Percentiles rank a stretch among this genome's conserved stretches.
These are phyloP conservation scores for Mnemiopsis leidyi DNA, from an alignment of 37 sponge, comb jelly and placozoan species.

Conservation along the genomic window DNA sequence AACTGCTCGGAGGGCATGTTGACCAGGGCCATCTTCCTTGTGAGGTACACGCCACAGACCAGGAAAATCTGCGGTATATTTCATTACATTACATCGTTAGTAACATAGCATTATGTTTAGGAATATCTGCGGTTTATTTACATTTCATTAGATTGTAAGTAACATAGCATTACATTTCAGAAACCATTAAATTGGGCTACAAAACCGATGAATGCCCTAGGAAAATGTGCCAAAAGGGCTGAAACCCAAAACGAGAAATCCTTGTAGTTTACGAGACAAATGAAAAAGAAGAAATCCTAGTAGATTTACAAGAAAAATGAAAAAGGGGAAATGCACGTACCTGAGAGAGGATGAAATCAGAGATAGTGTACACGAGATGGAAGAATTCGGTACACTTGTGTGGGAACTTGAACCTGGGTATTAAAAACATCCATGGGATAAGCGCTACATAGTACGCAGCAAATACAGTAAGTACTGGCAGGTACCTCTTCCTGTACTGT, in stretches of 20 bases:
- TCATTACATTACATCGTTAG: no score
- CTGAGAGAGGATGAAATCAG: constrained; percentile 39
- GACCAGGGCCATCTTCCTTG: constrained; percentile 21
- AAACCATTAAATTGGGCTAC: no score
- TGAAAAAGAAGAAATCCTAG: no score
- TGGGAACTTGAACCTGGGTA: not conserved
- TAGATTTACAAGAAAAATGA: no score
- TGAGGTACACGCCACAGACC: constrained; percentile 61
- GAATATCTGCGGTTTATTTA: no score
- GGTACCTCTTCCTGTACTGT: not conserved
- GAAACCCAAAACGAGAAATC: no score
- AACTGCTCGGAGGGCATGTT: constrained; percentile 65
- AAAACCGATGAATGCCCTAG: not conserved
- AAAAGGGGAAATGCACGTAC: no score
- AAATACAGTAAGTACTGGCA: constrained; percentile 4
- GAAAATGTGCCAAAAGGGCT: no score
- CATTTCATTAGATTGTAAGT: no score
- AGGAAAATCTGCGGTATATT: constrained; percentile 56
- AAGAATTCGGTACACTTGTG: constrained; percentile 60
- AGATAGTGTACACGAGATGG: constrained; percentile 26
- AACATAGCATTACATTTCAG: no score
- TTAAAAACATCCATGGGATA: constrained; percentile 3
- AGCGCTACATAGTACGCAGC: constrained; percentile 51
- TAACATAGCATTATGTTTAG: no score
- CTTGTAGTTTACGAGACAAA: no score